Base-by-base conservation (phyloP, 2,113 vertebrate genomes). In the Hepsetus odoe region DNA sequence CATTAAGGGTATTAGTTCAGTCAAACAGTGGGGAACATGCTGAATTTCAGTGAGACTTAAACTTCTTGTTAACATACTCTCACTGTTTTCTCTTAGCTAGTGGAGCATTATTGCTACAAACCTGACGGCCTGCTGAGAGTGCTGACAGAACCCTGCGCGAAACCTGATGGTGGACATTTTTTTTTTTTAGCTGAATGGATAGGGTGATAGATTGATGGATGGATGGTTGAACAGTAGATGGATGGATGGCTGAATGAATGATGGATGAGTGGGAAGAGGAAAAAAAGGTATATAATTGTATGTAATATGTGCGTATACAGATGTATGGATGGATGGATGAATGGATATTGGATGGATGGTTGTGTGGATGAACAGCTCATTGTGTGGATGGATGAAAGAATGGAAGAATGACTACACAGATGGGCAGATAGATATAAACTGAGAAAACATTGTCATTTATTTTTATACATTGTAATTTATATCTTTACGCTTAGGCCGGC, bases 61-160 rank as follows among this genome's bases (percentile, higher is more conserved):
- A 49, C 46, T 49, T 16, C 14, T 42, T 74, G 10, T 64, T 12
- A 33, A 64, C 42, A 11, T 26, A 11, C 24, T 8, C 33, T 8
- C 56, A 33, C 46, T 18, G 44, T 32, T 61, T 51, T 78, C 12
- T 28, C 16, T 22, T 88, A 99, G 97, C 87, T 99, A 82, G 96
- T 99, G 46, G 97, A 99, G 72, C 97, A 99, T 86, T 99, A 99
- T 87, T 98, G 95, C 0, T 98, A 98, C 83, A 99, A 99, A 87
- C 91, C 97, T 20, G 97, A 99, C 18, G 97, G 97, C 38, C 92
- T 99, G 12, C 86, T 97, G 61, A 89, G 94, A 56, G 94, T 96
- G 64, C 92, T 99, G 11, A 94, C 88, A 0, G 92, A 93, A 5
- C 64, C 91, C 1, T 96, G 96, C 85, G 84, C 91, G 20, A 88